Evolutionary conservation across 2,113 vertebrate genomes (phyloP), one percentile per base, ranked within the genome.

Genomic region (Ammospiza nelsoni): DNA sequence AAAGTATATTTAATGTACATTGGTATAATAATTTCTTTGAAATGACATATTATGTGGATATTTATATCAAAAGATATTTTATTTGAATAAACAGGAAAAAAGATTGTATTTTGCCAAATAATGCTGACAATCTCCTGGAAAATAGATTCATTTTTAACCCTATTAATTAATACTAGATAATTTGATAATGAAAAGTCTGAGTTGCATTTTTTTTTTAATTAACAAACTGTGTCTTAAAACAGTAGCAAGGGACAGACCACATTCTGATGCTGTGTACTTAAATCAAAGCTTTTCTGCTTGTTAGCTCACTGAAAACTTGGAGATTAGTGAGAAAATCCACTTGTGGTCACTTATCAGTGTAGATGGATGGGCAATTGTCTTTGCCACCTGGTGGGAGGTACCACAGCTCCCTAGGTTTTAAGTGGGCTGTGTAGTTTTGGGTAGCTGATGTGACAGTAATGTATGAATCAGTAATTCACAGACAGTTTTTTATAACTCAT

Each of bases 71-170:
- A 93, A 61, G 0, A 21, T 31, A 83, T 89, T 54, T 43, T 76
- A 25, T 52, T 95, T 91, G 59, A 81, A 55, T 85, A 71, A 90
- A 92, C 41, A 89, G 12, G 9, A 84, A 84, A 12, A 69, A 95
- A 65, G 77, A 68, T 89, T 88, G 12, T 63, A 77, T 75, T 87
- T 95, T 93, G 9, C 55, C 84, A 80, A 57, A 90, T 51, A 91
- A 69, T 66, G 6, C 10, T 85, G 12, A 11, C 39, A 78, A 72
- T 78, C 6, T 89, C 41, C 65, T 94, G 41, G 69, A 92, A 94
- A 96, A 63, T 23, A 67, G 22, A 37, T 37, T 88, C 84, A 33
- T 68, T 84, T 87, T 90, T 12, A 28, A 54, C 33, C 75, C 57
- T 8, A 37, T 41, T 49, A 83, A 18, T 59, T 61, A 46, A 48